Percentiles rank a stretch among this genome's conserved stretches.
These are phyloP conservation scores for Syngnathoides biaculeatus DNA, from an alignment of 2,113 vertebrate genomes.

Conservation along the genomic window DNA sequence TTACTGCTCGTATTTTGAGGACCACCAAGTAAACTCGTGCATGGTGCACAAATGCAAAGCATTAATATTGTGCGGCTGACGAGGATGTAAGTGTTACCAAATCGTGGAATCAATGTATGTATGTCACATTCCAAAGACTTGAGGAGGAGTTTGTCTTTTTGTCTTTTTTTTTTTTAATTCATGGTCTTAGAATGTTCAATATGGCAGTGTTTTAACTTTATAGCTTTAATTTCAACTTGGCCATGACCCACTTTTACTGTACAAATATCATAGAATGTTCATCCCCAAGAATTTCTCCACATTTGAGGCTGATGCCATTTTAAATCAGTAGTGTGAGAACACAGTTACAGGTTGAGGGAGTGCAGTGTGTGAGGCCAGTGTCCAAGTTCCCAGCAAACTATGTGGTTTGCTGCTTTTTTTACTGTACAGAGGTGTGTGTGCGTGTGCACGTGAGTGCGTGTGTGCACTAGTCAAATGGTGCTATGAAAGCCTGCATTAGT, in stretches of 20 bases:
- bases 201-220: slow-evolving; percentile 36
- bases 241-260: slow-evolving; percentile 28
- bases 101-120: background rate
- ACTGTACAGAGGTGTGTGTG: slow-evolving; percentile 46
- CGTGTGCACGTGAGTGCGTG: slow-evolving; percentile 16
- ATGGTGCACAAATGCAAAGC: slow-evolving; percentile 9
- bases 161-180: slow-evolving; percentile 2
- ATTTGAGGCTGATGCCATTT: slow-evolving; percentile 12
- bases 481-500: slow-evolving; percentile 65
- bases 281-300: slow-evolving; percentile 16
- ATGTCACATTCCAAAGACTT: slow-evolving; percentile 72
- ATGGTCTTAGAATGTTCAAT: slow-evolving; percentile 39
- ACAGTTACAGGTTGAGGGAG: slow-evolving; percentile 8
- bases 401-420: slow-evolving; percentile 48
- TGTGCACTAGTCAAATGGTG: slow-evolving; percentile 68
- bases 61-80: slow-evolving; percentile 9
- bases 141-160: slow-evolving; percentile 21
- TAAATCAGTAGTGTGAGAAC: background rate
- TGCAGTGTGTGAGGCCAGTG: slow-evolving; percentile 8
- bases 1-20: slow-evolving; percentile 24
- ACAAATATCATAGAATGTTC: slow-evolving; percentile 14
- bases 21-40: slow-evolving; percentile 12
- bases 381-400: slow-evolving; percentile 15
- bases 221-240: slow-evolving; percentile 59
- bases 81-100: background rate